Percentiles rank a stretch among this genome's conserved stretches.
Evolutionary conservation across 1,140 invertebrate species (phyloP).

Genomic region (Doryteuthis pealeii): DNA sequence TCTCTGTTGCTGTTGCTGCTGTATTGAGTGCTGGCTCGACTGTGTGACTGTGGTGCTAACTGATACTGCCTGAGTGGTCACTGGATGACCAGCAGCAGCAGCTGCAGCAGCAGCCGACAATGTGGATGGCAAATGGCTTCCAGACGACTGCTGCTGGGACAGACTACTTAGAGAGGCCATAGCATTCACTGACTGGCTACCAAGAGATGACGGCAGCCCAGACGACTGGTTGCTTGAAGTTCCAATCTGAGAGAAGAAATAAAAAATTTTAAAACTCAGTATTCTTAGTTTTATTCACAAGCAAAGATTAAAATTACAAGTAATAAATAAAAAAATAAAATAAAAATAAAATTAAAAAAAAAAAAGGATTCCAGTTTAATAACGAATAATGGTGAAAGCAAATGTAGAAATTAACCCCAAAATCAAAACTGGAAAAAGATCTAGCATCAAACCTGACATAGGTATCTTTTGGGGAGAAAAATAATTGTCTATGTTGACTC

Average conservation of each 20-base stretch:
- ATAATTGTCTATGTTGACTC: too few relatives aligned
- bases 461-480: too few relatives aligned
- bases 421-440: too few relatives aligned
- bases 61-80: conserved; percentile 29
- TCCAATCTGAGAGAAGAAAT: conserved; percentile 31
- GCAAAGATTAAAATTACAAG: too few relatives aligned
- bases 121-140: conserved; percentile 17
- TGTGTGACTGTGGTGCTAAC: conserved; percentile 24
- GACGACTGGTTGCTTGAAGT: conserved; percentile 20
- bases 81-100: conserved; percentile 22
- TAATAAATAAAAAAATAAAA: too few relatives aligned
- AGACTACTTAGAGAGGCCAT: conserved; percentile 21
- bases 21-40: conserved; percentile 45
- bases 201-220: conserved; percentile 1
- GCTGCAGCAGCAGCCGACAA: conserved; percentile 26
- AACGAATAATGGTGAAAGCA: too few relatives aligned
- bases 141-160: conserved; percentile 7
- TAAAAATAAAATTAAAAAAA: too few relatives aligned
- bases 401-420: too few relatives aligned
- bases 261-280: background rate
- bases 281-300: too few relatives aligned
- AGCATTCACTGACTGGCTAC: conserved; percentile 18
- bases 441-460: too few relatives aligned
- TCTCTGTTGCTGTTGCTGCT: conserved; percentile 60
- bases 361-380: too few relatives aligned